Evolutionary conservation across 2,113 vertebrate genomes (phyloP).

Genomic region (Serilophus lunatus): DNA sequence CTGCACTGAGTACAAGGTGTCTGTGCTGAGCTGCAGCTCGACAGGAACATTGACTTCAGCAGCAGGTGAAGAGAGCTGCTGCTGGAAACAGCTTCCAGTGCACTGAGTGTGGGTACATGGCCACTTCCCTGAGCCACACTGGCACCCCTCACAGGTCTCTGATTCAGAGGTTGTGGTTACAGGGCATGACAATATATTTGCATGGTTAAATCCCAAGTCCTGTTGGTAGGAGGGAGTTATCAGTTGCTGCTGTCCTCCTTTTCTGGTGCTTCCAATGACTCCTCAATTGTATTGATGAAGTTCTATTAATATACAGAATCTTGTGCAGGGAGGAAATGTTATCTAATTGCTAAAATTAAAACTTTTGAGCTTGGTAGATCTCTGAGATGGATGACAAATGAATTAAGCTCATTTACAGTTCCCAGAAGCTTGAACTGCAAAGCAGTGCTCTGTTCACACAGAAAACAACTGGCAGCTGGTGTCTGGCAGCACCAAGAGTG

Average conservation of each 20-base stretch:
- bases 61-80: background rate
- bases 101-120: rapidly evolving
- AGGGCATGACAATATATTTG: background rate
- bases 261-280: background rate
- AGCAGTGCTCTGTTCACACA: background rate
- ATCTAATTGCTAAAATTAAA: slow-evolving; percentile 52
- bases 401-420: slow-evolving; percentile 62
- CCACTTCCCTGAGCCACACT: rapidly evolving
- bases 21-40: background rate
- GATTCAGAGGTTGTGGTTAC: background rate
- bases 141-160: no score
- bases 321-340: background rate
- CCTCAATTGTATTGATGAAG: background rate
- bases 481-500: background rate
- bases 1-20: background rate
- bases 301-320: background rate
- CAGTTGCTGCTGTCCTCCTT: background rate
- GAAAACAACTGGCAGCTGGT: background rate
- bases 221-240: background rate
- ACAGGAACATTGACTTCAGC: background rate
- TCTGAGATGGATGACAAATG: slow-evolving; percentile 40
- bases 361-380: slow-evolving; percentile 38
- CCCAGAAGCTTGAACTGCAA: background rate
- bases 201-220: background rate
- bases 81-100: background rate